Conservation (phyloP, 2,888 invertebrate species). For the Stegana nigrithorax region DNA sequence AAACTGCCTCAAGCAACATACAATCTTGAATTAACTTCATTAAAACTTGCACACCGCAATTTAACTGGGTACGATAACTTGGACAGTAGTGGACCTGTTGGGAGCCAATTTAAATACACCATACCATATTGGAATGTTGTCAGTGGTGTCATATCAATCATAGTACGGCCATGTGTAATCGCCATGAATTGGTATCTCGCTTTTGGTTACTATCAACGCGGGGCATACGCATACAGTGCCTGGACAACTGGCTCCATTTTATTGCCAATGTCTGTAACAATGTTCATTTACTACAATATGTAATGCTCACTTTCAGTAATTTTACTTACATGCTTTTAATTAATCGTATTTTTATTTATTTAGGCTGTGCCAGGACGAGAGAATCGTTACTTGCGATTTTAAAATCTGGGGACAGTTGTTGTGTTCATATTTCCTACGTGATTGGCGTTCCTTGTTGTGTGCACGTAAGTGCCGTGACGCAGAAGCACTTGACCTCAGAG, state of each 20-base stretch:
- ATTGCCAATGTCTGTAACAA: slow-evolving; percentile 54
- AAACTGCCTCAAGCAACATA: no score
- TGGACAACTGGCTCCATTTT: slow-evolving; percentile 57
- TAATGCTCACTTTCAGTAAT: slow-evolving; percentile 24
- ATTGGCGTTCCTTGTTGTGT: background rate
- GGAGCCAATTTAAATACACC: no score
- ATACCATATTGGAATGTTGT: background rate
- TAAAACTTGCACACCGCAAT: no score
- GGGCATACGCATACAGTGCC: slow-evolving; percentile 17
- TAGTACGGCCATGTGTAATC: background rate
- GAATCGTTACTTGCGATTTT: background rate
- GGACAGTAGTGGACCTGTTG: no score
- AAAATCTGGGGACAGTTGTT: background rate
- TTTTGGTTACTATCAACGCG: background rate
- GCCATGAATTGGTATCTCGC: background rate
- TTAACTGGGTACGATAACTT: no score
- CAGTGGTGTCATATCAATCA: background rate
- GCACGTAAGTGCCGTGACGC: background rate
- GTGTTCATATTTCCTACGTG: background rate
- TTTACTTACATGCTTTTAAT: background rate
- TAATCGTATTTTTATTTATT: background rate
- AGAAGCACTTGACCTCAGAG: background rate
- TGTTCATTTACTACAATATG: slow-evolving; percentile 56
- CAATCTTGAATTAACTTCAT: no score
- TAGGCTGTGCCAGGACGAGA: background rate